These are phyloP conservation scores for Sebastes oblongus DNA, from an alignment of 2,797 vertebrate genomes.

Conservation along the genomic window DNA sequence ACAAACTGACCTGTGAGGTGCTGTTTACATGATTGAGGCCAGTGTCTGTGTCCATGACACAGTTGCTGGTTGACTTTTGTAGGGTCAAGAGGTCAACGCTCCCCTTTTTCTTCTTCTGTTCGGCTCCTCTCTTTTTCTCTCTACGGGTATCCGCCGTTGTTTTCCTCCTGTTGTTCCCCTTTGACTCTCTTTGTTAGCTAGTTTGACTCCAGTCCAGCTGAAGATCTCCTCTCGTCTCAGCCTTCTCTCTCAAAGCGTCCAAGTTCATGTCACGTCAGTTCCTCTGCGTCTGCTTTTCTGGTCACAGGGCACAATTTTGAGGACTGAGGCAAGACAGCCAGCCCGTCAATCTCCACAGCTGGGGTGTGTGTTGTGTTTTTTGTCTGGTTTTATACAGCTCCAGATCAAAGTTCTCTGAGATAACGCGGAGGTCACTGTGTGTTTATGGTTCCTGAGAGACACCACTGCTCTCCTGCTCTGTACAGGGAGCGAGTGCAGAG, in stretches of 20 bases:
- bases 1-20: constrained; percentile 70
- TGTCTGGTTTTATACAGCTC: constrained; percentile 65
- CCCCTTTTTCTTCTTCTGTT: constrained; percentile 26
- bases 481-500: constrained; percentile 6
- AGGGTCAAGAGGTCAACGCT: constrained; percentile 48
- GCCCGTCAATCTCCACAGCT: constrained; percentile 24
- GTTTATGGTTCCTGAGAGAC: constrained; percentile 69
- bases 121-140: constrained; percentile 9
- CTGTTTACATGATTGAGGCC: constrained; percentile 6
- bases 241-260: constrained; percentile 2
- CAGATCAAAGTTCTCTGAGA: constrained; percentile 83
- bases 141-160: background rate
- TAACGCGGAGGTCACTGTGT: constrained; percentile 63
- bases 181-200: background rate
- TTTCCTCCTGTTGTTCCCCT: background rate
- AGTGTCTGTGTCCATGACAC: constrained; percentile 55
- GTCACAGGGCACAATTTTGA: background rate
- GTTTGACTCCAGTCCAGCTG: constrained; percentile 52
- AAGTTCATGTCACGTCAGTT: constrained; percentile 41
- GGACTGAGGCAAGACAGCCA: constrained; percentile 17
- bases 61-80: constrained; percentile 8
- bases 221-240: constrained; percentile 33
- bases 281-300: constrained; percentile 4
- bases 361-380: constrained; percentile 9
- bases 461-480: constrained; percentile 18